These are phyloP conservation scores for Ondatra zibethicus DNA, from an alignment of 2,113 vertebrate species.

Conservation along the genomic window DNA sequence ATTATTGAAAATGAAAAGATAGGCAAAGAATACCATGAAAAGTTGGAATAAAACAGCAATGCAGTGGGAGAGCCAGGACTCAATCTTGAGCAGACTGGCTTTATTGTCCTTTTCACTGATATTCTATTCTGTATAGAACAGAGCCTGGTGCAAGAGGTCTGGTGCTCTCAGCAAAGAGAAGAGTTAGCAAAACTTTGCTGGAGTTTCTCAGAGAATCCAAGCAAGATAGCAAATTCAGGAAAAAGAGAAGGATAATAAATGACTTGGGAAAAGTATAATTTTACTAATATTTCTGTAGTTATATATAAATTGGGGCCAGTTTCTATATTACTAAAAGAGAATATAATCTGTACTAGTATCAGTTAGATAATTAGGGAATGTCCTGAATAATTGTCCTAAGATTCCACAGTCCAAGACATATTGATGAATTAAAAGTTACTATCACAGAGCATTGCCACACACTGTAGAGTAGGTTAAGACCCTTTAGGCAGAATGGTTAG, in stretches of 20 bases:
- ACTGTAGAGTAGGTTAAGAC: not conserved
- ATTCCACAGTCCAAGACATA: not conserved
- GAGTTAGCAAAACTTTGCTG: not conserved
- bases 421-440: not conserved
- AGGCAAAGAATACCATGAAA: not conserved
- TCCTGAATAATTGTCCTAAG: slow-evolving; percentile 4
- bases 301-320: not conserved
- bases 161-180: not conserved
- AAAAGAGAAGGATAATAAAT: not conserved
- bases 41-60: not conserved
- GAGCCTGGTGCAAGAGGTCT: not conserved
- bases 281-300: not conserved
- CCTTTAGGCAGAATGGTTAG: not conserved
- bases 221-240: not conserved
- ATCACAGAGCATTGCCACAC: not conserved
- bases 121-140: accelerated
- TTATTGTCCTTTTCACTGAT: not conserved
- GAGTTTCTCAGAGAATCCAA: not conserved
- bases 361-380: not conserved
- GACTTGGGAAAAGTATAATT: not conserved
- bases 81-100: not conserved
- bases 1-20: not conserved
- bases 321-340: not conserved
- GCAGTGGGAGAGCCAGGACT: not conserved
- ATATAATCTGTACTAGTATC: not conserved